A percentile compares a stretch with the other conserved stretches of the same genome.
Evolutionary conservation across 2,888 invertebrate genomes (phyloP).

Genomic region (Xylota sylvarum): DNA sequence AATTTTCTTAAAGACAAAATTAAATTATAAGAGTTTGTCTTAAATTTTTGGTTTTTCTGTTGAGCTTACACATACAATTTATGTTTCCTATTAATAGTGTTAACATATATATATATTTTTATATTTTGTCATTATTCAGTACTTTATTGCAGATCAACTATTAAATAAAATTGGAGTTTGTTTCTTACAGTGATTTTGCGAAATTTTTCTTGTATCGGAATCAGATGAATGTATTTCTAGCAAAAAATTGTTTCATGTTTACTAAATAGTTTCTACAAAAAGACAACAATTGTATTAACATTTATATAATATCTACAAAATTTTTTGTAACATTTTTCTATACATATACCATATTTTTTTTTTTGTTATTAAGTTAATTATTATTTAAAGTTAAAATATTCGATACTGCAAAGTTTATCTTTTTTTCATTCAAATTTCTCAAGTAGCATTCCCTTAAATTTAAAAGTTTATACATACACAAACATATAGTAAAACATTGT

Average conservation of each 20-base stretch:
- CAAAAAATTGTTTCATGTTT: conserved; percentile 16
- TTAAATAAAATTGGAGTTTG: conserved; percentile 75
- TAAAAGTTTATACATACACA: background rate
- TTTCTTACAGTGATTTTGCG: conserved; percentile 75
- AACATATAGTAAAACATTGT: background rate
- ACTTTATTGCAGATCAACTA: conserved; percentile 68
- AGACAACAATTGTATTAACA: conserved; percentile 33
- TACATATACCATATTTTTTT: background rate
- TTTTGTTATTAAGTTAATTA: background rate
- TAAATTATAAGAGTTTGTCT: conserved; percentile 17
- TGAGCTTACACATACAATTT: conserved; percentile 26
- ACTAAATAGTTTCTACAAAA: conserved; percentile 34
- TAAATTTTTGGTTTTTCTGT: conserved; percentile 10
- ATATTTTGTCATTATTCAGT: conserved; percentile 58
- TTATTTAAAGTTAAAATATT: conserved; percentile 27
- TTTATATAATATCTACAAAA: conserved; percentile 32
- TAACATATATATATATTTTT: conserved; percentile 35
- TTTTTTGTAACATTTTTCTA: conserved; percentile 4
- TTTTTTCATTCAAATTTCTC: conserved; percentile 47
- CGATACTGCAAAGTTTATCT: conserved; percentile 22
- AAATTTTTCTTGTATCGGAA: conserved; percentile 19
- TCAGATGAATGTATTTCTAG: conserved; percentile 32
- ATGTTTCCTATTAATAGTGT: conserved; percentile 49
- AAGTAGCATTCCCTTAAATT: conserved; percentile 27
- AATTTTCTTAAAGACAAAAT: conserved; percentile 23